phyloP scores from a whole-genome alignment of 1,140 invertebrate species.

The Pseudachorutes palmiensis region DNA sequence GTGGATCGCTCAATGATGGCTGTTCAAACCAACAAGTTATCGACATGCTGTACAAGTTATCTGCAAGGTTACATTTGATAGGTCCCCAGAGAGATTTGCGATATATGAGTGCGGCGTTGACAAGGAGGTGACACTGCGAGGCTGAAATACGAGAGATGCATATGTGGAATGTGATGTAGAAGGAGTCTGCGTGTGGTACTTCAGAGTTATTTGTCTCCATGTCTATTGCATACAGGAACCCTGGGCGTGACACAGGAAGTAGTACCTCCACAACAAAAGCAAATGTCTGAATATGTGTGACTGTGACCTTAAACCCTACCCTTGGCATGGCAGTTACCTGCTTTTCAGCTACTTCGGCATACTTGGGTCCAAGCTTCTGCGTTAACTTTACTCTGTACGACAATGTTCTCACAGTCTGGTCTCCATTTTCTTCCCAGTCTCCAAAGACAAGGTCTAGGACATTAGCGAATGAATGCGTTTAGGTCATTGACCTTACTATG shows the following conservation, averaged over 20 bases:
- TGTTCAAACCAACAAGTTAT: conserved; percentile 39
- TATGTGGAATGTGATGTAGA: conserved; percentile 74
- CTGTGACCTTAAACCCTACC: not conserved
- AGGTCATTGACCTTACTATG: not conserved
- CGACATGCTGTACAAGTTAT: conserved; percentile 11
- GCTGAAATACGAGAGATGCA: conserved; percentile 62
- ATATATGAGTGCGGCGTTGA: conserved; percentile 62
- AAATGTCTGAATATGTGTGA: not conserved
- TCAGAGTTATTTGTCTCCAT: conserved; percentile 72
- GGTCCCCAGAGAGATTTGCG: conserved; percentile 84
- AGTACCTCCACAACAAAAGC: conserved; percentile 53
- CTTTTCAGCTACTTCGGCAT: conserved; percentile 71
- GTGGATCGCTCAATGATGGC: conserved; percentile 82
- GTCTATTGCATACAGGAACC: conserved; percentile 76
- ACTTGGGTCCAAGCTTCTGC: conserved; percentile 76
- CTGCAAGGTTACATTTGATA: conserved; percentile 62
- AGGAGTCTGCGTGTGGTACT: conserved; percentile 86
- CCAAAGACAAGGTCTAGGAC: conserved; percentile 54
- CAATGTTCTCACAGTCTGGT: conserved; percentile 62
- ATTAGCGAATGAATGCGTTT: not conserved
- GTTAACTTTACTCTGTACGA: conserved; percentile 70
- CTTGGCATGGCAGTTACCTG: conserved; percentile 51
- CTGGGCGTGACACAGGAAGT: conserved; percentile 74
- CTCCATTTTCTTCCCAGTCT: conserved; percentile 58
- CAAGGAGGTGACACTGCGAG: conserved; percentile 45